phyloP scores from a whole-genome alignment of 2,888 invertebrate species.

The Strigamia crassipes region DNA sequence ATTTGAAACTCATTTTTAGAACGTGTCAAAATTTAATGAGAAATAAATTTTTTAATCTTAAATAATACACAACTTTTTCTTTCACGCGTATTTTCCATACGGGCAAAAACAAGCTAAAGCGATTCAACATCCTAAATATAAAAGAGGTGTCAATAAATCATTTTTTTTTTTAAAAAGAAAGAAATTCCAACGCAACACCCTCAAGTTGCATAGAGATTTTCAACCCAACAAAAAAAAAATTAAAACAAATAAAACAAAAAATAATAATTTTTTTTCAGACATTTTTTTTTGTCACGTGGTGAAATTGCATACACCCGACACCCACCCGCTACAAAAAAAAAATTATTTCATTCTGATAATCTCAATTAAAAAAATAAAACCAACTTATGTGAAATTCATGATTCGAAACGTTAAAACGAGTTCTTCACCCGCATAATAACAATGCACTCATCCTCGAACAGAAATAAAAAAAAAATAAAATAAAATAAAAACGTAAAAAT shows the following conservation, averaged over 20 bases:
- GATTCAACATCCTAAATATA: slow-evolving; percentile 2
- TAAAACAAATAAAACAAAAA: not conserved
- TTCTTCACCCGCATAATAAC: slow-evolving; percentile 24
- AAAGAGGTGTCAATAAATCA: slow-evolving; percentile 31
- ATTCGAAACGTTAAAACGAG: slow-evolving; percentile 3
- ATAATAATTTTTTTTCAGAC: not conserved
- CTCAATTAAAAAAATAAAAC: not conserved
- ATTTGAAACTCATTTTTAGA: not conserved
- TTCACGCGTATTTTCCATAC: not conserved
- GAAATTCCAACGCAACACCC: not conserved
- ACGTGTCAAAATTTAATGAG: not conserved
- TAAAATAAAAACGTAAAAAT: not conserved
- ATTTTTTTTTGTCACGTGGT: not conserved
- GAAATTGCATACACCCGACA: not conserved
- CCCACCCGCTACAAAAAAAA: not conserved
- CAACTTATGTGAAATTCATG: not conserved
- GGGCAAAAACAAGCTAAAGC: not conserved
- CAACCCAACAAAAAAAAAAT: not conserved
- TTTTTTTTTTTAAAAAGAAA: not conserved
- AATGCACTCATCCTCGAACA: slow-evolving; percentile 2
- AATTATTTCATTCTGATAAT: not conserved
- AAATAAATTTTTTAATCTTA: not conserved
- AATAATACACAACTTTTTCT: not conserved
- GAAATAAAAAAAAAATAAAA: not conserved
- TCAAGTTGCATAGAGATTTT: not conserved